Evolutionary conservation across 1,140 invertebrate genomes (phyloP), one percentile per base, ranked within the genome.

Genomic region (Pseudomyrmex flavicornis): DNA sequence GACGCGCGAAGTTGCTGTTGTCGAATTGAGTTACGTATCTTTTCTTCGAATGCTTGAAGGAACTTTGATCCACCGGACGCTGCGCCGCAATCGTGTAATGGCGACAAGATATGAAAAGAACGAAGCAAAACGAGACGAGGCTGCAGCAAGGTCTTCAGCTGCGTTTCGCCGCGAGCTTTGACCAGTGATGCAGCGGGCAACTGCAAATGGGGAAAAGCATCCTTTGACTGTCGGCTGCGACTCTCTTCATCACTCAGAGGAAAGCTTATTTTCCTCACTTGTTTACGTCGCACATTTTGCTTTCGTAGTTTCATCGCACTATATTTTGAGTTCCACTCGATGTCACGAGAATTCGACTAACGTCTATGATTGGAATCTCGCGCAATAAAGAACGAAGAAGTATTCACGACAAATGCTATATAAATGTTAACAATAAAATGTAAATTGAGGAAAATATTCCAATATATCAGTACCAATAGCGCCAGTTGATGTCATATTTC

Each of bases 221-320:
- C 54, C 56, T 80, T 80, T 80, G 76, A 80, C 76, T 80, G 15
- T 9, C 44, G 35, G 20, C n/a, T 15, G 15, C n/a, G 22, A 50
- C 54, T 15, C 44, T 70, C 52, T 80, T 69, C 69, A 83, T 85
- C 86, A 72, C 54, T 79, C 54, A 15, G 54, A 83, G 54, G n/a
- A 35, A 68, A 74, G 52, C 73, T 76, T 83, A 83, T 83, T 83
- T 83, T 83, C 62, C 80, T 61, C 66, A 80, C 76, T 80, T 80
- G 66, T 80, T 80, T 80, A 80, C 44, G 65, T 70, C 44, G 8
- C 56, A 20, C 65, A 44, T 70, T 70, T 70, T 44, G 65, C 65
- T 69, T 80, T 50, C 54, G 20, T 9, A 22, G 2, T 48, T 59
- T 70, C 48, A 68, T 59, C 10, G n/a, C 2, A n/a, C 61, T 59